phyloP scores from a whole-genome alignment of 2,113 vertebrate genomes.

The Periophthalmodon schlosseri region DNA sequence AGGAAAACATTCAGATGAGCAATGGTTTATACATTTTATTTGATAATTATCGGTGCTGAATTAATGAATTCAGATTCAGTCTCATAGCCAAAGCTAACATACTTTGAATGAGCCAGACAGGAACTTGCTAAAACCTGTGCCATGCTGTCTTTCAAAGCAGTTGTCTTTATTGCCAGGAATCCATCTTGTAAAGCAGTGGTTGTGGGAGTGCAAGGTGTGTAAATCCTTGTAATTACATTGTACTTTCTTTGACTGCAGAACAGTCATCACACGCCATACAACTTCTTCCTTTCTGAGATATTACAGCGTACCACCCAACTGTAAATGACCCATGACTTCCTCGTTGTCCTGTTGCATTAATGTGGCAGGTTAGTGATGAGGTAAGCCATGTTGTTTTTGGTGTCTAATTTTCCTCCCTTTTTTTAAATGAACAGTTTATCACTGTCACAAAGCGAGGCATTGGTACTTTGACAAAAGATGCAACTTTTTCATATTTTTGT shows the following conservation, averaged over 20 bases:
- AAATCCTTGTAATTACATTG: slow-evolving; percentile 61
- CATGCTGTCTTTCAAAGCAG: slow-evolving; percentile 19
- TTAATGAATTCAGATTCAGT: background rate
- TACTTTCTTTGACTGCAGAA: slow-evolving; percentile 33
- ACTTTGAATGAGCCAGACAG: background rate
- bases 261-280: slow-evolving; percentile 37
- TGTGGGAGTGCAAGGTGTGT: slow-evolving; percentile 31
- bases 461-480: background rate
- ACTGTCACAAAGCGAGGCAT: slow-evolving; percentile 48
- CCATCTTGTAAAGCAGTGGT: slow-evolving; percentile 48
- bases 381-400: background rate
- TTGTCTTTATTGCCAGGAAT: slow-evolving; percentile 48
- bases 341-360: background rate
- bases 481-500: background rate
- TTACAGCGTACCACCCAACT: slow-evolving; percentile 30
- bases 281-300: slow-evolving; percentile 17
- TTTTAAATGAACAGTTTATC: slow-evolving; percentile 77
- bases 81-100: background rate
- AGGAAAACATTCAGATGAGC: background rate
- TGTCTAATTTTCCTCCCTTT: slow-evolving; percentile 15
- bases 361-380: no score
- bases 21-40: no score
- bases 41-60: no score
- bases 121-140: slow-evolving; percentile 1
- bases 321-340: slow-evolving; percentile 7